Evolutionary conservation across 2,113 vertebrate species (phyloP).

Genomic region (Rattus norvegicus): GRCr8 NC_086021.1:163264501-163265000

Average conservation of each 20-base stretch:
- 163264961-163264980: rapidly evolving
- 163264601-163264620: too few species aligned
- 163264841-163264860: rapidly evolving
- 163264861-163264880: rapidly evolving
- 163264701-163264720: neutral
- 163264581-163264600: too few species aligned
- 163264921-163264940: rapidly evolving
- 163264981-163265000: neutral
- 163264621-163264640: too few species aligned
- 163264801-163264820: neutral
- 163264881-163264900: rapidly evolving
- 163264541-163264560: neutral
- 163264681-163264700: neutral
- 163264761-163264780: slow-evolving; percentile 53
- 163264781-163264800: slow-evolving; percentile 62
- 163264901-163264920: rapidly evolving
- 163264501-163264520: rapidly evolving
- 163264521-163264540: neutral
- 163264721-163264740: rapidly evolving
- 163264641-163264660: too few species aligned
- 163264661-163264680: neutral
- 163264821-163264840: neutral
- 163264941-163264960: rapidly evolving
- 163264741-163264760: neutral
- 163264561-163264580: too few species aligned